Evolutionary conservation across 2,797 vertebrate species (phyloP), one percentile per base, ranked within the genome.

Genomic region (Pangasius mekongensis): DNA sequence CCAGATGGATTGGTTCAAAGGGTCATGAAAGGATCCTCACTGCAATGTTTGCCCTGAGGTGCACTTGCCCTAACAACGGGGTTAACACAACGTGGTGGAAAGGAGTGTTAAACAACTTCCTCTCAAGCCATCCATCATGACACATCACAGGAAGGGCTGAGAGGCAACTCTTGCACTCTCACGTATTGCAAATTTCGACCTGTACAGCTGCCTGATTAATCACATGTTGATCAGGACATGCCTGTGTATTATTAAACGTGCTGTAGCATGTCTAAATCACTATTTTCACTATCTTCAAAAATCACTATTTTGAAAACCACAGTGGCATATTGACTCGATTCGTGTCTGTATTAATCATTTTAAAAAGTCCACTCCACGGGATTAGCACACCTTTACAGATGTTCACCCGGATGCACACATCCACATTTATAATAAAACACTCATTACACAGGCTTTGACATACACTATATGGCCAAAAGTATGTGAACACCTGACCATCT

Each of bases 21-120:
- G 84, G 74, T 86, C 87, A 78, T 49, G 78, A 77, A 62, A 84
- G 43, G 47, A 66, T 76, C 30, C 24, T 77, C n/a, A 47, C 24
- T 64, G 52, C 33, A 43, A 22, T 71, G 56, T 85, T 89, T 87
- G 91, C 89, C 87, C 82, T n/a, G 56, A 85, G 89, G 89, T 87
- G 84, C 56, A 58, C 78, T n/a, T 43, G 74, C 27, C 52, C 69
- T 87, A 86, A 66, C 73, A 74, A 74, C 66, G 30, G 87, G 87
- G 89, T 83, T 91, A 84, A 88, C 76, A 89, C 76, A 83, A 73
- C 84, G 69, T 54, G 62, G 85, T 78, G 49, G 83, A 66, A 80
- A 83, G 33, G 80, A 58, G 83, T 84, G 83, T 84, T 86, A 89
- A 76, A 85, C n/a, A 69, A 84, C 82, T 87, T 89, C 88, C 87